Base-by-base conservation (phyloP, 2,888 invertebrate genomes). In the Mesorhabditis belari region DNA sequence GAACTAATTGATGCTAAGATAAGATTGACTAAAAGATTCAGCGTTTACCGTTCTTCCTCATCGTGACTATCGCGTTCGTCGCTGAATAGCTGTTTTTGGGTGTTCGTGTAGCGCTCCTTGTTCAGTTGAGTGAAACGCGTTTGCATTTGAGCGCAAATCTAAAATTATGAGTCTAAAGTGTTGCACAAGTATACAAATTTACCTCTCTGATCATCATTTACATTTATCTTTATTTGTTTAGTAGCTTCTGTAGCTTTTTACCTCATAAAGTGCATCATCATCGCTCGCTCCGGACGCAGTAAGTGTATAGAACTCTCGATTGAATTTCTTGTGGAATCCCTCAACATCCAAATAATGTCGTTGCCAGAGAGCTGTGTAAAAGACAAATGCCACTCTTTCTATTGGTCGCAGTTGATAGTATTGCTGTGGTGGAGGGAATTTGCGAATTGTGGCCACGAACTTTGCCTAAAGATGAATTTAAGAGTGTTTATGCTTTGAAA, bases 51-150 rank as follows among this genome's bases (percentile, higher is more conserved):
- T 35, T 24, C 64, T 62, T n/a, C 71, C 75, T 74, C 73, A 51
- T 77, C 78, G 29, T 70, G 69, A 35, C 77, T 78, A n/a, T 70
- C 75, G 4, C 72, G 65, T 35, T 76, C 79, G 61, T 79, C 79
- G 57, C 73, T 71, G 65, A 77, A 77, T 35, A 76, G 57, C 52
- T 67, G 70, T 19, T 64, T 63, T 52, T 70, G 75, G 19, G 69
- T 64, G 2, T 61, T 62, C 6, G 73, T 67, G 49, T 74, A 71
- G 5, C 69, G 69, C 19, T 58, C 55, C 29, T 70, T 62, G 29
- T 65, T 69, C 19, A 35, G 35, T 4, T 49, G 49, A 26, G 70
- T 61, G 52, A 68, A 74, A 29, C 72, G 71, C 21, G 64, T 52
- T 52, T 66, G 65, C 53, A 76, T 77, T 19, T 64, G 62, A 5